Base-by-base conservation (phyloP, 2,888 invertebrate species). In the Monochamus alternatus region DNA sequence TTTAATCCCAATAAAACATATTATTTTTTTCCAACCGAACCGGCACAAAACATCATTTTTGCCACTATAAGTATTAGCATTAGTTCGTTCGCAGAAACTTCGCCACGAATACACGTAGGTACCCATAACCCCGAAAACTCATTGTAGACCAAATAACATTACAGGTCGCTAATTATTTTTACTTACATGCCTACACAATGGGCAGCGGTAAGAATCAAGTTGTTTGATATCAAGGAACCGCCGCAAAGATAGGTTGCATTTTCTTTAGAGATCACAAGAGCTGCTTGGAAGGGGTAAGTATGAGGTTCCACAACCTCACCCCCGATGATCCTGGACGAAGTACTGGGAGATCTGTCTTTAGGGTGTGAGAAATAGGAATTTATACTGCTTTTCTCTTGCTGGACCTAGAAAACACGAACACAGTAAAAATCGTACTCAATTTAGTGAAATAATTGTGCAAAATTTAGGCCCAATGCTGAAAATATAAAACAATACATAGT, bases 161-260 rank as follows among this genome's bases (percentile, higher is more conserved):
- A 22, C 22, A 22, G 22, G 22, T 22, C 22, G 22, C 12, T 64
- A 22, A 64, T 22, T 44, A 22, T 32, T 4, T 44, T 12, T 62
- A 60, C 69, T 59, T 51, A 69, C 69, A 5, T 10, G 60, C 31
- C 8, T 3, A 67, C 2, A n/a, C 75, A 75, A 22, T 75, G 75
- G 5, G 71, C 75, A 4, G 75, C 75, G 5, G 76, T 76, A n/a
- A 76, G 47, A 22, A 76, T 47, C 76, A 68, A 73, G 1, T 44
- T 51, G 31, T 59, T 62, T n/a, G 51, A 65, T 38, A 73, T 68
- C 12, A 76, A 43, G 22, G 76, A 22, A 12, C 76, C 76, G 10
- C 67, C 60, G 60, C 76, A 76, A 14, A 76, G 69, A 47, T 69
- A 73, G 12, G 43, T 43, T 1, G 38, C 62, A 44, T 55, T 70